Percentiles rank a stretch among this genome's conserved stretches.
Evolutionary conservation across 2,797 vertebrate species (phyloP).

Genomic region (Podarcis siculus): DNA sequence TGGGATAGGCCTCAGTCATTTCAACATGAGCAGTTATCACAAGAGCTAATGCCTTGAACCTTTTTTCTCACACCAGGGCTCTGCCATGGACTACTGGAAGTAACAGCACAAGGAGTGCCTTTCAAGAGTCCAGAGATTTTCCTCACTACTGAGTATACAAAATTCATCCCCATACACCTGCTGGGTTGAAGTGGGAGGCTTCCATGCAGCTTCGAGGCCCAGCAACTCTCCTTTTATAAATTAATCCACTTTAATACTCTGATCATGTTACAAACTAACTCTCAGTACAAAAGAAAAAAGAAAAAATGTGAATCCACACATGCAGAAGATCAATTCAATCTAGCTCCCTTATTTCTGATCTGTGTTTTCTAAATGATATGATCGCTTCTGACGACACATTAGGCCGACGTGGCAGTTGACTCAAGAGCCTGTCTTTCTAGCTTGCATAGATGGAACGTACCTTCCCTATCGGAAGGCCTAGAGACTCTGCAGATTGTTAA

Average conservation of each 20-base stretch:
- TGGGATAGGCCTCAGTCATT: not conserved
- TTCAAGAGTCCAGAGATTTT: not conserved
- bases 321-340: not conserved
- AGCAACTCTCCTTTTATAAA: conserved; percentile 1
- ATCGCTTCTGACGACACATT: not conserved
- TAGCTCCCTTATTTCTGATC: not conserved
- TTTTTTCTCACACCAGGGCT: not conserved
- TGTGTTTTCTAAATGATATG: conserved; percentile 17
- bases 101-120: not conserved
- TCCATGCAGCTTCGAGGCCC: not conserved
- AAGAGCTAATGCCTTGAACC: not conserved
- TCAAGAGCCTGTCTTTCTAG: conserved; percentile 49
- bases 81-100: not conserved
- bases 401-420: conserved; percentile 18
- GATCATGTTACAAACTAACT: not conserved
- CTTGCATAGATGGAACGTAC: conserved; percentile 33
- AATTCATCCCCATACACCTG: not conserved
- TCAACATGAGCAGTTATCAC: not conserved
- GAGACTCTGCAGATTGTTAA: conserved; percentile 64
- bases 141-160: not conserved
- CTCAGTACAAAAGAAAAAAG: not conserved
- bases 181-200: not conserved
- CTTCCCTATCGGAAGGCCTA: conserved; percentile 42
- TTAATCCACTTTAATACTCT: conserved; percentile 1
- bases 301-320: not conserved